Percentiles rank a stretch among this genome's conserved stretches.
These are phyloP conservation scores for Urocyon cinereoargenteus DNA, from an alignment of 2,797 vertebrate species.

Conservation along the genomic window DNA sequence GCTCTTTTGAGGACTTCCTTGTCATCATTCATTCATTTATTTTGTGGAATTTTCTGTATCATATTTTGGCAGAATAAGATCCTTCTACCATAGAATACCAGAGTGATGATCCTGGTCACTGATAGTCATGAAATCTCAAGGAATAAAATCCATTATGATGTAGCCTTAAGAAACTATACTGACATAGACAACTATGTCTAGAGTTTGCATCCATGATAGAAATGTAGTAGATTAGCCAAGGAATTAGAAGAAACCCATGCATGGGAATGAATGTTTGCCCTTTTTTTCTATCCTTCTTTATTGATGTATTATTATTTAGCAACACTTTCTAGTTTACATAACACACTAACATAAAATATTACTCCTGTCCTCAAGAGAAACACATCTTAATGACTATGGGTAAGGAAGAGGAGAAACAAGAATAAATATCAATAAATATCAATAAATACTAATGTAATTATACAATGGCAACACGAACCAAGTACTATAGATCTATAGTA, in stretches of 20 bases:
- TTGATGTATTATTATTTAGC: not conserved
- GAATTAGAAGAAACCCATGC: not conserved
- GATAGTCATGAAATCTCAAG: not conserved
- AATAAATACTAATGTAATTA: not conserved
- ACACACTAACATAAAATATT: not conserved
- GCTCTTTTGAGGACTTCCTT: not conserved
- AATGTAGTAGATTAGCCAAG: not conserved
- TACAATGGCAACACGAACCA: not conserved
- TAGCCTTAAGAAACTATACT: not conserved
- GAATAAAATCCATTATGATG: not conserved
- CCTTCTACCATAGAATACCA: not conserved
- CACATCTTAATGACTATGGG: not conserved
- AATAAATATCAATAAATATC: not conserved
- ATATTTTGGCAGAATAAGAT: slow-evolving; percentile 7
- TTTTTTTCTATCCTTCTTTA: not conserved
- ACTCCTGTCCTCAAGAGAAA: not conserved
- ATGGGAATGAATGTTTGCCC: not conserved
- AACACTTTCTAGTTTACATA: not conserved
- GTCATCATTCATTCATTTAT: not conserved
- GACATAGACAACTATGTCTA: not conserved
- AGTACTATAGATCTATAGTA: not conserved
- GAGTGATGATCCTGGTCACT: not conserved
- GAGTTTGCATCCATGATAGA: not conserved
- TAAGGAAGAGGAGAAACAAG: not conserved
- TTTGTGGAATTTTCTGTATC: not conserved